phyloP scores from a whole-genome alignment of 2,113 vertebrate genomes.

The Leptodactylus fuscus region DNA sequence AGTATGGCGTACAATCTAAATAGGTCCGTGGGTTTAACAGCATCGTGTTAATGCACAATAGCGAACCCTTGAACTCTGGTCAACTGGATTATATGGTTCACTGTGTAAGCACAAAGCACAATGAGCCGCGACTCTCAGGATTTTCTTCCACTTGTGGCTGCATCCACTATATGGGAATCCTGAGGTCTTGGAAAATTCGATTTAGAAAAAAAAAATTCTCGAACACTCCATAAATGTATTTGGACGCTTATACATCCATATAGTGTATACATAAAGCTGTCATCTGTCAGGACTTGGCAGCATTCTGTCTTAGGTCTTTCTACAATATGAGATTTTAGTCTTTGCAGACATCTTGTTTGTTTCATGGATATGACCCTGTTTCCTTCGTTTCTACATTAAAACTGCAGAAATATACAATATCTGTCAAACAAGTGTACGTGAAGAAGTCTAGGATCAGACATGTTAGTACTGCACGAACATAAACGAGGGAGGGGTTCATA shows the following conservation, averaged over 20 bases:
- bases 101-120: constrained; percentile 42
- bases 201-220: background rate
- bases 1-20: constrained; percentile 11
- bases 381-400: no score
- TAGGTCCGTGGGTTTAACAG: constrained; percentile 29
- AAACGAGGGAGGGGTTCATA: no score
- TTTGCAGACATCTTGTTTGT: no score
- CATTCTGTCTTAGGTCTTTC: no score
- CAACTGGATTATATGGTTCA: constrained; percentile 49
- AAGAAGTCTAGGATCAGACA: no score
- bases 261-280: background rate
- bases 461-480: no score
- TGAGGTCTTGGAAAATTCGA: background rate
- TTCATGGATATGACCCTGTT: no score
- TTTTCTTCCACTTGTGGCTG: constrained; percentile 15
- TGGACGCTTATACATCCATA: background rate
- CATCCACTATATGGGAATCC: constrained; percentile 26
- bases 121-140: background rate
- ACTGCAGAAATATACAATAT: no score
- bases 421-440: no score
- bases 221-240: background rate
- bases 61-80: constrained; percentile 42
- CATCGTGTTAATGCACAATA: constrained; percentile 47
- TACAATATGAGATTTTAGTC: no score
- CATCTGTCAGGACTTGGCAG: no score